phyloP scores from a whole-genome alignment of 2,888 invertebrate genomes.

The Hypomecis atomaria region DNA sequence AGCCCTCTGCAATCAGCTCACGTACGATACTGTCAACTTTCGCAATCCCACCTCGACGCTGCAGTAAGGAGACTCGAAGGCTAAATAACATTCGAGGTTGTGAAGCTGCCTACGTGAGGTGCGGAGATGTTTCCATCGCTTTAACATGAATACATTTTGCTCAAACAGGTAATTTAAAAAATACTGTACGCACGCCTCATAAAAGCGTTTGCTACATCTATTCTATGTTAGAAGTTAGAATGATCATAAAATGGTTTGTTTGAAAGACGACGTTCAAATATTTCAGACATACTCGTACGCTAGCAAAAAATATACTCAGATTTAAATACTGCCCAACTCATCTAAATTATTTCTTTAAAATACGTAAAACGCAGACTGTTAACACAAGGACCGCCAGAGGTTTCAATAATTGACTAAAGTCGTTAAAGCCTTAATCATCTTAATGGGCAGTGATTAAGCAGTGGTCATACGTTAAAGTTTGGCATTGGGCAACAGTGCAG shows the following conservation, averaged over 20 bases:
- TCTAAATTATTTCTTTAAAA: too few species aligned
- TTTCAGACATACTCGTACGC: background rate
- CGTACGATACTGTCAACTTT: slow-evolving; percentile 81
- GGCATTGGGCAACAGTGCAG: slow-evolving; percentile 56
- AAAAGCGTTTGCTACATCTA: background rate
- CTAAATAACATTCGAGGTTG: slow-evolving; percentile 67
- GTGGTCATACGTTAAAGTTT: slow-evolving; percentile 37
- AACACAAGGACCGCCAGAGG: slow-evolving; percentile 8
- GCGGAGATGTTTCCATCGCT: slow-evolving; percentile 43
- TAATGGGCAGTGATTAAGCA: slow-evolving; percentile 46
- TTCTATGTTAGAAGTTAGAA: background rate
- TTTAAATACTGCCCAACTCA: too few species aligned
- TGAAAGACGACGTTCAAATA: background rate
- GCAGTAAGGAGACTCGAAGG: slow-evolving; percentile 76
- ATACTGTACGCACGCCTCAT: background rate
- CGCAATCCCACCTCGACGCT: slow-evolving; percentile 79
- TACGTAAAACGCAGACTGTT: background rate
- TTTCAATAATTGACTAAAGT: slow-evolving; percentile 17
- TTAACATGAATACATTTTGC: slow-evolving; percentile 29
- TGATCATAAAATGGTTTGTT: background rate
- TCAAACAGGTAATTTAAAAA: slow-evolving; percentile 23
- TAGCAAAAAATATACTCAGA: too few species aligned
- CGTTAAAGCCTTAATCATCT: slow-evolving; percentile 21
- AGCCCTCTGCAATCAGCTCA: slow-evolving; percentile 71
- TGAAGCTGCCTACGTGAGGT: slow-evolving; percentile 60